Evolutionary conservation across 2,888 invertebrate species (phyloP), one percentile per base, ranked within the genome.

Genomic region (Drosophila ustulata): DNA sequence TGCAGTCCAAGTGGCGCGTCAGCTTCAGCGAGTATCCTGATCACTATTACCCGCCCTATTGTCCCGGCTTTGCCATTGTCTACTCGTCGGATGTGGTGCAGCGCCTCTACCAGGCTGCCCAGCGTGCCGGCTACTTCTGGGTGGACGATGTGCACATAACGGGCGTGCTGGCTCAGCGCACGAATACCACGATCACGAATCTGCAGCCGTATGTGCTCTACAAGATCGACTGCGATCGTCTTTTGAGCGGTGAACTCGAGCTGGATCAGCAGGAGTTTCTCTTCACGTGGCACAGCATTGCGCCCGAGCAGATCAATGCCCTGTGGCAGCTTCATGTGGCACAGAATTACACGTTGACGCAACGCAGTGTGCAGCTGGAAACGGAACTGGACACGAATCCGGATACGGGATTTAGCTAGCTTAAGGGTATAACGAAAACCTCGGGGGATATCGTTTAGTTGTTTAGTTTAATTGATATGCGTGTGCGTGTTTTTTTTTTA

Each of bases 111-210:
- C 92, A 92, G 59, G 93, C 93, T 50, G 95, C 95, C 1, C 94
- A 95, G 82, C 92, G 91, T 6, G 92, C 93, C 3, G 94, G 94
- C 2, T 96, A 95, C 89, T 96, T 97, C 92, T 97, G 97, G 97
- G 95, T 97, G 53, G 97, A 97, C 89, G 97, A 97, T 91, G 96
- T 96, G 37, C 96, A 95, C 83, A 93, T 97, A 39, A 96, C 97
- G 0, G 97, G 96, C 26, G 93, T 94, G 0, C 89, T 95, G 61
- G 93, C 94, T 9, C 92, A 93, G 78, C 92, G 93, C 73, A 92
- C 92, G 41, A 94, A 94, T 82, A 90, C 93, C 52, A 93, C 93
- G 13, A 93, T 94, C 78, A 93, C 93, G 28, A 90, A 82, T 53
- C 80, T 91, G 56, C 46, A 75, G 55, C 77, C 86, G 13, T 89